These are phyloP conservation scores for Channa maculata DNA, from an alignment of 2,113 vertebrate genomes.

Conservation along the genomic window DNA sequence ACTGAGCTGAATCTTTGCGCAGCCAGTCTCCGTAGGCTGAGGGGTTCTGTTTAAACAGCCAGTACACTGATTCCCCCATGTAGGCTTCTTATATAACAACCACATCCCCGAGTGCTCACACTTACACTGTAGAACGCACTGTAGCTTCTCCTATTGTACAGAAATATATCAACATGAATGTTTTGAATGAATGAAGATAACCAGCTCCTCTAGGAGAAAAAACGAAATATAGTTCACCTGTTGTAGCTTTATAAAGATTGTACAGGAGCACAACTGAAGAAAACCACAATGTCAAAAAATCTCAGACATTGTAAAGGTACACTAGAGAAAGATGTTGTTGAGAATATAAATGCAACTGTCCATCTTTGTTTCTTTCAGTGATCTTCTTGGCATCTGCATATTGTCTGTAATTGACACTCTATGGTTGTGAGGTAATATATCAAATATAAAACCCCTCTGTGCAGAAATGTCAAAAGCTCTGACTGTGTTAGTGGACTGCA, in stretches of 20 bases:
- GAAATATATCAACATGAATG: constrained; percentile 38
- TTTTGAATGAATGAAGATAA: constrained; percentile 13
- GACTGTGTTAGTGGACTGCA: constrained; percentile 1
- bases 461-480: constrained; percentile 22
- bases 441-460: constrained; percentile 28
- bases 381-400: constrained; percentile 13
- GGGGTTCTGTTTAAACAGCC: constrained; percentile 34
- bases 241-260: background rate
- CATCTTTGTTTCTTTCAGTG: background rate
- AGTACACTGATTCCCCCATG: constrained; percentile 36
- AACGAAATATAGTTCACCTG: background rate
- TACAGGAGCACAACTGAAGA: background rate
- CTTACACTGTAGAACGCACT: constrained; percentile 59
- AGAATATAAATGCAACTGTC: too few relatives aligned
- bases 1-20: constrained; percentile 44
- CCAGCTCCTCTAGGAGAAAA: constrained; percentile 12
- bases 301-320: too few relatives aligned
- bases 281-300: background rate
- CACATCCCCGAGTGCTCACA: constrained; percentile 29
- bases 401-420: constrained; percentile 26
- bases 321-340: background rate
- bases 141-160: constrained; percentile 57
- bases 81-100: constrained; percentile 57
- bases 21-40: constrained; percentile 37
- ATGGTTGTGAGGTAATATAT: constrained; percentile 26